Evolutionary conservation across 2,888 invertebrate species (phyloP).

Genomic region (Bombyx huttoni): DNA sequence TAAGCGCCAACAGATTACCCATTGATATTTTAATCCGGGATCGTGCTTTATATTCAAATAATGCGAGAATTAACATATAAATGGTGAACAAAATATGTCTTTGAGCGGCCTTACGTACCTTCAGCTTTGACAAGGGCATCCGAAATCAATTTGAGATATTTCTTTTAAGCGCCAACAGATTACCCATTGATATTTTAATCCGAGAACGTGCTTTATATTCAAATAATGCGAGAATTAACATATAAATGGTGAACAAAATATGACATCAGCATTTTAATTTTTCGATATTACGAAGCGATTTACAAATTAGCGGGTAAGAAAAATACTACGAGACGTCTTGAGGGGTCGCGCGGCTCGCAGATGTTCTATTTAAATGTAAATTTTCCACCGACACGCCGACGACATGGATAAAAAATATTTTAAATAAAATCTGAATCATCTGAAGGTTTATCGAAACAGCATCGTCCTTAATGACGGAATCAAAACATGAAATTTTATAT

Average conservation of each 20-base stretch:
- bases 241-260: slow-evolving; percentile 68
- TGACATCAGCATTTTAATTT: slow-evolving; percentile 73
- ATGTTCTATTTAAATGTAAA: slow-evolving; percentile 73
- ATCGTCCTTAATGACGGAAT: neutral
- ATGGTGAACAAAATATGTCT: slow-evolving; percentile 65
- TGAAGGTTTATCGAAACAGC: neutral
- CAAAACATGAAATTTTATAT: slow-evolving; percentile 1
- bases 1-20: slow-evolving; percentile 50
- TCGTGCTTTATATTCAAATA: slow-evolving; percentile 40
- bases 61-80: slow-evolving; percentile 62
- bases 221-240: slow-evolving; percentile 50
- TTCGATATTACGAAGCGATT: slow-evolving; percentile 69
- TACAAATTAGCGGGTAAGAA: slow-evolving; percentile 72
- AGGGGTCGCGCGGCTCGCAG: slow-evolving; percentile 64
- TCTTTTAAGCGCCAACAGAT: slow-evolving; percentile 39
- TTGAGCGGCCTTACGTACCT: slow-evolving; percentile 8
- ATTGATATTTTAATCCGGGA: slow-evolving; percentile 65
- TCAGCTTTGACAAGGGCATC: neutral
- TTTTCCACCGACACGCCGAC: slow-evolving; percentile 51
- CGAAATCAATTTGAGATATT: slow-evolving; percentile 7
- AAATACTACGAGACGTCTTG: slow-evolving; percentile 52
- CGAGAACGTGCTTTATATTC: slow-evolving; percentile 38
- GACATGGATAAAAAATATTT: slow-evolving; percentile 59
- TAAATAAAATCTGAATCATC: slow-evolving; percentile 16
- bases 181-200: slow-evolving; percentile 69